Base-by-base conservation (phyloP, 2,797 vertebrate species). In the Cetoscarus ocellatus region DNA sequence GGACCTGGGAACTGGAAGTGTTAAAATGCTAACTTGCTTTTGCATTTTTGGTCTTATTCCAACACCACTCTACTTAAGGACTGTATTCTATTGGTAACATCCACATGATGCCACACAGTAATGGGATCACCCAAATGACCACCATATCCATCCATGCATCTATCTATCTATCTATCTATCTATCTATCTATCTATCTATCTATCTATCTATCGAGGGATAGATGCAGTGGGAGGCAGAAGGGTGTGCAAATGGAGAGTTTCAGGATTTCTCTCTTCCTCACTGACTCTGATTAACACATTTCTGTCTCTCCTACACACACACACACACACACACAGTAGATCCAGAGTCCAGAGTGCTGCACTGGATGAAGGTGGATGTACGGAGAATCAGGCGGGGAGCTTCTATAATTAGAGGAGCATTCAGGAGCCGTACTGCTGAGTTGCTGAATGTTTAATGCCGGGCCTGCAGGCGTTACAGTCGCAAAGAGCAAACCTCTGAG, bases 361-460 rank as follows among this genome's bases (percentile, higher is more conserved):
- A 50, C 50, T 55, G 62, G 61, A 27, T 27, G 27, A 64, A 81
- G 74, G 75, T 84, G 77, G 72, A 86, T 79, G 59, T 67, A 49
- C 45, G 71, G 56, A 51, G 79, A 83, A 61, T 67, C 73, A 56
- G 75, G 73, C 79, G 64, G 75, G 47, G 63, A 77, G 80, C 50
- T 70, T 61, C 89, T 92, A 91, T 92, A 91, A 91, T 91, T 91
- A 91, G 87, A 88, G 85, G 58, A 38, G 81, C 50, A 17, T 85
- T 88, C 75, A 78, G 70, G 75, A 82, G 83, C 76, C 57, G 57
- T 36, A 75, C 83, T 87, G 85, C 84, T 77, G 80, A 79, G 88
- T 65, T 90, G 86, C 53, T 92, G 79, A 92, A 93, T 91, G 87
- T 93, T 93, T 92, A 90, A 93, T 93, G 86, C 67, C 56, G 45